Base-by-base conservation (phyloP, 2,797 vertebrate species). In the Rhinella marina region DNA sequence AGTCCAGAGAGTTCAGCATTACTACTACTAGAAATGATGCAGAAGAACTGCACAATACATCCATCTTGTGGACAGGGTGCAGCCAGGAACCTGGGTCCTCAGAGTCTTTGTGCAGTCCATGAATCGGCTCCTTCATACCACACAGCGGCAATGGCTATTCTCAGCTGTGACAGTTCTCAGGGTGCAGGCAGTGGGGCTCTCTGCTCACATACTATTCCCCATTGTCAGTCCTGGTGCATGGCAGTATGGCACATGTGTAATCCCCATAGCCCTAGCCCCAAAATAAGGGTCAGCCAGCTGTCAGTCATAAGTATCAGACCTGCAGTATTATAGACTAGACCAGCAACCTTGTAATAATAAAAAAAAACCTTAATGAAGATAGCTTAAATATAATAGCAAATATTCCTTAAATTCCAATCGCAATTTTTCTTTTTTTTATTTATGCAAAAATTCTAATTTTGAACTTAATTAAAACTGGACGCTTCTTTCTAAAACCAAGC, bases 91-190 rank as follows among this genome's bases (percentile, higher is more conserved):
- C 62, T 72, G 62, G 25, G 23, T 62, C 77, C 66, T 62, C 12
- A 59, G 41, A 85, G 64, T 41, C 88, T 82, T 29, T 76, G 68
- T 82, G 68, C 75, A n/a, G 23, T 2, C 50, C 52, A 86, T 86
- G 78, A 86, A 89, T 86, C 75, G 80, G 64, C 52, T 77, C 88
- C 70, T 89, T 89, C 27, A 86, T 76, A 54, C n/a, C 10, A 81
- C 77, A 78, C 27, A 78, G 88, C 54, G n/a, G 75, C 48, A 1
- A 76, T 89, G 88, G 79, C 52, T 89, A 29, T 76, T 79, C 23
- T 89, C 88, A 89, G 52, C 72, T 64, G 56, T 2, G 87, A 81
- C 87, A 85, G 21, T 50, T 87, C 48, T 73, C 75, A 81, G 59
- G 79, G 52, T 32, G 17, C 70, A 76, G 61, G 41, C 68, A 66